phyloP scores from a whole-genome alignment of 2,888 invertebrate species.

The Euzophera pinguis region DNA sequence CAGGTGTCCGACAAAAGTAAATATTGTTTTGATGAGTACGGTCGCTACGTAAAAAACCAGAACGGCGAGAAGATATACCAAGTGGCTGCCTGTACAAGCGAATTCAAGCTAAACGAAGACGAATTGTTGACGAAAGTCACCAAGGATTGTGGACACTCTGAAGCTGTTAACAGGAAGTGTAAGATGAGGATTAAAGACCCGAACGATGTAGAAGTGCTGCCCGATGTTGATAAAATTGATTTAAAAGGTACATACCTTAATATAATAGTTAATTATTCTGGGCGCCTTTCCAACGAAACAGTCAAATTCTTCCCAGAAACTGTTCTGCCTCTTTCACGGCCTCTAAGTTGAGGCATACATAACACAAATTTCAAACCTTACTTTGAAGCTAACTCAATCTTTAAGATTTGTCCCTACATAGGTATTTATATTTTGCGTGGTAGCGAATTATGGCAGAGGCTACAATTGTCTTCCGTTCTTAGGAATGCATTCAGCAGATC shows the following conservation, averaged over 20 bases:
- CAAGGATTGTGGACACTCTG: conserved; percentile 49
- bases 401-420: too few species aligned
- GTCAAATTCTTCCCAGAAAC: too few species aligned
- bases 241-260: conserved; percentile 33
- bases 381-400: too few species aligned
- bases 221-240: conserved; percentile 32
- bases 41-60: conserved; percentile 41
- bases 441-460: too few species aligned
- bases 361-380: too few species aligned
- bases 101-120: conserved; percentile 39
- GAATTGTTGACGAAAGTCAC: conserved; percentile 36
- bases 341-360: too few species aligned
- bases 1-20: conserved; percentile 32
- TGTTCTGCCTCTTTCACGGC: too few species aligned
- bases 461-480: too few species aligned
- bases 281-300: too few species aligned
- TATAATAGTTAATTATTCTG: background rate
- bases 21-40: conserved; percentile 47
- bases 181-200: conserved; percentile 33
- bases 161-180: conserved; percentile 32
- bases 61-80: conserved; percentile 48
- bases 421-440: too few species aligned
- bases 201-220: conserved; percentile 34
- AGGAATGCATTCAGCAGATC: too few species aligned
- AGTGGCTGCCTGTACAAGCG: conserved; percentile 46